Base-by-base conservation (phyloP, 2,113 vertebrate genomes). In the Triplophysa tibetana region DNA sequence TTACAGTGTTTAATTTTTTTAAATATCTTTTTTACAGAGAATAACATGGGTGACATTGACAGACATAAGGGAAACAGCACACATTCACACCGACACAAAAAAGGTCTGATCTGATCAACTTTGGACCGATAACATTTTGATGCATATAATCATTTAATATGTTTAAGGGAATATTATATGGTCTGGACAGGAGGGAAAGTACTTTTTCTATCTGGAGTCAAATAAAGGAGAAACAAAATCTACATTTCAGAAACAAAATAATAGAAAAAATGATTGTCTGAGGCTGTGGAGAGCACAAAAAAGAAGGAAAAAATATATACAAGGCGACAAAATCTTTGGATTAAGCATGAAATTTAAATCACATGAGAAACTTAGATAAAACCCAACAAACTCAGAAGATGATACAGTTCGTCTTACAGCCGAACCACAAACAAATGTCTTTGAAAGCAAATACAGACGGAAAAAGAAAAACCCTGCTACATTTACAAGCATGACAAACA, bases 261-360 rank as follows among this genome's bases (percentile, higher is more conserved):
- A 62, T 21, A 62, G 62, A 75, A 75, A n/a, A 54, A 66, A 41
- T 80, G 69, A 80, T 54, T 73, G 70, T 70, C 70, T 45, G 62
- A 77, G 62, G 75, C 75, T 48, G 21, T n/a, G 41, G 64, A 54
- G 62, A 66, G 75, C 21, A 4, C 29, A 29, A 29, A 72, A 56
- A 56, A 72, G 6, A 16, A 76, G 54, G 16, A 2, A 52, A 13
- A 65, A 48, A 52, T 21, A 52, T 52, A 3, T 52, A 77, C 61
- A 54, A 77, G n/a, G 13, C 45, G 52, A 65, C 60, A 48, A 29
- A 65, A 77, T 65, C 75, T 77, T 77, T 77, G 75, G 75, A 65
- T 48, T 65, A 45, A 65, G 75, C 17, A 77, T 52, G 24, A 77
- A 52, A 52, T 14, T 43, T 24, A 60, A 73, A 4, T 24, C 16